Evolutionary conservation across 2,113 vertebrate species (phyloP), one percentile per base, ranked within the genome.

Genomic region (Marmota monax): DNA sequence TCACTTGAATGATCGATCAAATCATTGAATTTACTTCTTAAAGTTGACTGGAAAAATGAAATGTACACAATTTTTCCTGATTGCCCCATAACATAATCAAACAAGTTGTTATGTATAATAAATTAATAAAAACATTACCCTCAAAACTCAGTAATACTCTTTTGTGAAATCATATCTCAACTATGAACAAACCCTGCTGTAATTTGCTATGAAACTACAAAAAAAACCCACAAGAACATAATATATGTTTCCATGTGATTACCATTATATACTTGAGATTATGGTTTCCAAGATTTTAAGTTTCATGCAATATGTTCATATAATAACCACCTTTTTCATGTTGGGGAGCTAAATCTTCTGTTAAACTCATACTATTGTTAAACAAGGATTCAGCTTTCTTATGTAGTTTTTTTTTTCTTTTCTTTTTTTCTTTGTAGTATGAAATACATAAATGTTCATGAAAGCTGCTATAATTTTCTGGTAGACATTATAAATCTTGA

Each of bases 381-480:
- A 90, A 94, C 65, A 61, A 88, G 80, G 53, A 61, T 34, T 37
- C 29, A 48, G 12, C 87, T 92, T 82, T 53, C 8, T 74, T 97
- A 70, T 90, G 23, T 29, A 76, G 67, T 27, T 63, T 96, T 80
- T 90, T 39, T 82, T 78, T 39, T 78, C 58, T 88, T 94, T 63
- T 63, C 27, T 63, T 27, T 85, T 91, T 92, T 25, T 37, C 82
- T 83, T 39, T 84, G 63, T 87, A 22, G 29, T 84, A 73, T 87
- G 32, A 83, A 51, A 69, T 63, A 79, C 12, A 14, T 73, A 63
- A 92, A 80, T 27, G 32, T 45, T 94, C 29, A 77, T 95, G 94
- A 79, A 23, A 74, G 65, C 22, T 76, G 13, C 39, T 96, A 91
- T 74, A 65, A 87, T 94, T 90, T 94, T 96, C 72, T 97, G 61